These are phyloP conservation scores for Vulpes vulpes DNA, from an alignment of 2,113 vertebrate species.

Conservation along the genomic window DNA sequence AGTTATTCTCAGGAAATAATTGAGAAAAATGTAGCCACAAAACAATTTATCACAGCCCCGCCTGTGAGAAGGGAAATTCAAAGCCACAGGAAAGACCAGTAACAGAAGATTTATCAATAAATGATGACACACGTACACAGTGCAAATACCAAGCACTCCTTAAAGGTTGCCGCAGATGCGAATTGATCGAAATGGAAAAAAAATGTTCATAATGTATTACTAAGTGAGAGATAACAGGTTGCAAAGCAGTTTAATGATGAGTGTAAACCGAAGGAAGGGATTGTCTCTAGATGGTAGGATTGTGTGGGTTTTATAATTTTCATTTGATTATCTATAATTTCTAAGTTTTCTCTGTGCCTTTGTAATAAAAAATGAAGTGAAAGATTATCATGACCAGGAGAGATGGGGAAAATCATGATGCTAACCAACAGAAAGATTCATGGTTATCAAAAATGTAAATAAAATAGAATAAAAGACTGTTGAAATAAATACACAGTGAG, in stretches of 20 bases:
- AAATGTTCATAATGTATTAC: neutral
- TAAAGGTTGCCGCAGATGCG: neutral
- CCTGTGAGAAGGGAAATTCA: neutral
- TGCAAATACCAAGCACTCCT: neutral
- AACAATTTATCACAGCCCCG: neutral
- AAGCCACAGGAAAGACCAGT: neutral
- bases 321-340: constrained; percentile 12
- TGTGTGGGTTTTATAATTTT: neutral
- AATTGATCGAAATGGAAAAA: neutral
- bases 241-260: neutral
- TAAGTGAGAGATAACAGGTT: constrained; percentile 27
- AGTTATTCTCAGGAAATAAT: constrained; percentile 1
- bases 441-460: neutral
- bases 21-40: neutral
- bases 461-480: neutral
- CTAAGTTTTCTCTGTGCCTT: neutral
- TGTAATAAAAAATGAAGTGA: neutral
- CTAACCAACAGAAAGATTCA: neutral
- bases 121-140: neutral
- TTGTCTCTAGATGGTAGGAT: neutral
- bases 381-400: neutral
- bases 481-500: neutral
- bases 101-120: neutral
- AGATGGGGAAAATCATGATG: neutral
- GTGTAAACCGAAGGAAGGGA: neutral